phyloP scores from a whole-genome alignment of 2,888 invertebrate genomes.

The Phlogophora meticulosa region DNA sequence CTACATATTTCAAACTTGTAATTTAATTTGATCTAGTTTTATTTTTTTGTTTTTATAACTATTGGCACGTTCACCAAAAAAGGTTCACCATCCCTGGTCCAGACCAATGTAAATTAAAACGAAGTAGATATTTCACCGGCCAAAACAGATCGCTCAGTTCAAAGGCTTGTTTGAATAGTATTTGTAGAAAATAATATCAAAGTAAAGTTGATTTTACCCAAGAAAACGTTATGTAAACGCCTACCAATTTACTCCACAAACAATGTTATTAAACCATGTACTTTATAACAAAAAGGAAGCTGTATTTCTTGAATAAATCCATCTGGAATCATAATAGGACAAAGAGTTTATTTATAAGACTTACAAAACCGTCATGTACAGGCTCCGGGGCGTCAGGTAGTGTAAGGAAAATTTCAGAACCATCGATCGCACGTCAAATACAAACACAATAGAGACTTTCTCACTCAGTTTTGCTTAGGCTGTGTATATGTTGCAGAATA shows the following conservation, averaged over 20 bases:
- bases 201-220: conserved; percentile 27
- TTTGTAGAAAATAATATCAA: conserved; percentile 5
- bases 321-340: conserved; percentile 12
- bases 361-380: conserved; percentile 35
- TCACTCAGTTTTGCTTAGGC: conserved; percentile 34
- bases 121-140: not conserved
- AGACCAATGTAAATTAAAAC: conserved; percentile 7
- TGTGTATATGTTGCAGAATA: no score
- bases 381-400: conserved; percentile 12
- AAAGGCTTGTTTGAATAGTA: conserved; percentile 3
- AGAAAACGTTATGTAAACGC: conserved; percentile 18
- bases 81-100: no score
- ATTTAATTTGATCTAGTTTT: no score
- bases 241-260: conserved; percentile 22
- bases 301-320: conserved; percentile 11
- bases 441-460: conserved; percentile 32
- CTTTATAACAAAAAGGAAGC: conserved; percentile 42
- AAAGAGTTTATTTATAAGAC: conserved; percentile 40
- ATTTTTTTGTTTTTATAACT: no score
- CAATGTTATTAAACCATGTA: conserved; percentile 29
- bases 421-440: conserved; percentile 57
- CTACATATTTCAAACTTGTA: no score
- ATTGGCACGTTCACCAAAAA: no score
- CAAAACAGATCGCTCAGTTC: not conserved
- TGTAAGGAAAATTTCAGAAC: conserved; percentile 55